Conservation (phyloP, 2,888 invertebrate species). For the Eupithecia centaureata region DNA sequence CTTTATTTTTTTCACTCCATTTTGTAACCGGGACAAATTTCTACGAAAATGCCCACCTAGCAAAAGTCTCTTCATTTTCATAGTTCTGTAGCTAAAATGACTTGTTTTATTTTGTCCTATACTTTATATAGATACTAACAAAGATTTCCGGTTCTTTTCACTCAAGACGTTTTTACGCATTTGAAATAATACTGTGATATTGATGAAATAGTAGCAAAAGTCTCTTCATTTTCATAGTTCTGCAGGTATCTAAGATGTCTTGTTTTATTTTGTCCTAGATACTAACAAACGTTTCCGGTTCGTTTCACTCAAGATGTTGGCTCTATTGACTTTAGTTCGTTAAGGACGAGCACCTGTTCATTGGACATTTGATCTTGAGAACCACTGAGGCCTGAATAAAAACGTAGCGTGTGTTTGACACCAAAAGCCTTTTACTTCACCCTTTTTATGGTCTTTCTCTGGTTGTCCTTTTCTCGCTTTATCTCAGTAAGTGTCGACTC, state of each 20-base stretch:
- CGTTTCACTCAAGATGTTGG: constrained; percentile 43
- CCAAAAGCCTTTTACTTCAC: background rate
- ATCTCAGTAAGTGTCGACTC: too few species aligned
- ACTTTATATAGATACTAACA: constrained; percentile 44
- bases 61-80: constrained; percentile 1
- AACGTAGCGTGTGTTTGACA: background rate
- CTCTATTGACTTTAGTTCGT: constrained; percentile 38
- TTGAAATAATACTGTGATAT: too few species aligned
- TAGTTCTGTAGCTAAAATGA: constrained; percentile 6
- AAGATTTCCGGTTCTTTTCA: constrained; percentile 48
- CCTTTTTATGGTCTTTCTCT: too few species aligned
- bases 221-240: constrained; percentile 7
- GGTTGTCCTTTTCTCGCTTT: too few species aligned
- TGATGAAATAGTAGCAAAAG: background rate
- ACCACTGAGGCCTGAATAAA: background rate
- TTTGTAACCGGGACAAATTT: too few species aligned
- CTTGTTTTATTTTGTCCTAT: constrained; percentile 22
- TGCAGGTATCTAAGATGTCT: constrained; percentile 4
- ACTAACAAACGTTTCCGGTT: constrained; percentile 48
- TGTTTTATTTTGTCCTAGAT: constrained; percentile 24
- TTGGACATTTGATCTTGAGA: constrained; percentile 1
- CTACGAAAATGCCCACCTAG: too few species aligned
- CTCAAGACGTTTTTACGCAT: constrained; percentile 38
- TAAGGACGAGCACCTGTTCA: constrained; percentile 14
- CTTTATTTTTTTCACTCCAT: too few species aligned